These are phyloP conservation scores for Neotoxoptera formosana DNA, from an alignment of 1,140 invertebrate genomes.

Conservation along the genomic window DNA sequence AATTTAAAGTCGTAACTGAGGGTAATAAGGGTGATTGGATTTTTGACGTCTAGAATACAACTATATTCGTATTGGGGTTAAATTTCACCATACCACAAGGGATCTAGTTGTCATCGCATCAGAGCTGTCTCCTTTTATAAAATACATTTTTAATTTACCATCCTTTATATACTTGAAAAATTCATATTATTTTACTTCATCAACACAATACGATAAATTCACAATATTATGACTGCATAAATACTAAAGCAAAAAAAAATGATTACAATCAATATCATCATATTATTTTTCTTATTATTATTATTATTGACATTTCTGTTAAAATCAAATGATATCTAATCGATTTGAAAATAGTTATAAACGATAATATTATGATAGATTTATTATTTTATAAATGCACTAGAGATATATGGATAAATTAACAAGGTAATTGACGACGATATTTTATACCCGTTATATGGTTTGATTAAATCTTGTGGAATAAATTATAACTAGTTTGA, in stretches of 20 bases:
- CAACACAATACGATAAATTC: background rate
- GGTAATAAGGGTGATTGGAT: conserved; percentile 5
- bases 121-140: background rate
- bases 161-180: background rate
- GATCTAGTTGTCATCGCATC: background rate
- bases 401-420: background rate
- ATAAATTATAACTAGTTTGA: no score
- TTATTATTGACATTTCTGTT: background rate
- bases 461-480: background rate
- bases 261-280: background rate
- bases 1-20: background rate
- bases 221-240: background rate
- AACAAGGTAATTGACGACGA: background rate
- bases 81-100: background rate
- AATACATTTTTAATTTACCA: conserved; percentile 1
- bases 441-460: no score
- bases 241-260: background rate
- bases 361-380: no score
- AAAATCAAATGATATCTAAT: background rate
- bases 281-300: background rate
- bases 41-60: background rate
- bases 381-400: no score
- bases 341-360: background rate
- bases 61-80: background rate
- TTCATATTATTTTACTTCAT: background rate